Percentiles rank a stretch among this genome's conserved stretches.
These are phyloP conservation scores for Orthosia cruda DNA, from an alignment of 2,888 invertebrate species.

Conservation along the genomic window DNA sequence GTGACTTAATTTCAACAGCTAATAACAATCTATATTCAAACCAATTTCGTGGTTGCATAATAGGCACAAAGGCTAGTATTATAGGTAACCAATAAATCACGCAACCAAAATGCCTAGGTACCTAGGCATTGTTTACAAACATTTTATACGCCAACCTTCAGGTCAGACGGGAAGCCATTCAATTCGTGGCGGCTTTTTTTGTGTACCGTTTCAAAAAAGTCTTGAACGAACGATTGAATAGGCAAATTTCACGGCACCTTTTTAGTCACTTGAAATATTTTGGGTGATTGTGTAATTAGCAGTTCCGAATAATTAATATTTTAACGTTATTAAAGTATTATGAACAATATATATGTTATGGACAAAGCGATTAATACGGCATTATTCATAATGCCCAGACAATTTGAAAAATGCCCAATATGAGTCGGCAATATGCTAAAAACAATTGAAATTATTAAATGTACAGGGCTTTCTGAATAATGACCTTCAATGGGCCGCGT, in stretches of 20 bases:
- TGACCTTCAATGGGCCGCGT: too few species aligned
- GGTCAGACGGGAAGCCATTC: constrained; percentile 62
- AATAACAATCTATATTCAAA: not conserved
- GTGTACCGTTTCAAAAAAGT: constrained; percentile 40
- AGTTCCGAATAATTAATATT: not conserved
- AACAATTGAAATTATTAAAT: too few species aligned
- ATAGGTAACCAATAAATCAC: not conserved
- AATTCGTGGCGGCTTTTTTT: constrained; percentile 66
- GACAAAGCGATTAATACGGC: too few species aligned
- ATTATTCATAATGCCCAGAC: too few species aligned
- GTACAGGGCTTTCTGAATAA: too few species aligned
- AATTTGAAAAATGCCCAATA: too few species aligned
- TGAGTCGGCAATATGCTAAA: too few species aligned
- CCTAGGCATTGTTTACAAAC: constrained; percentile 40
- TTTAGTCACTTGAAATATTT: constrained; percentile 10
- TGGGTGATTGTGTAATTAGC: constrained; percentile 11
- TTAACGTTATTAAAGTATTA: too few species aligned
- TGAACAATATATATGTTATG: too few species aligned
- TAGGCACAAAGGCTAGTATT: not conserved
- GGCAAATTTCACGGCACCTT: constrained; percentile 49
- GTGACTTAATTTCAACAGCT: constrained; percentile 4
- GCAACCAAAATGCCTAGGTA: not conserved
- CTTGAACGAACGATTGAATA: constrained; percentile 37
- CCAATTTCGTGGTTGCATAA: not conserved
- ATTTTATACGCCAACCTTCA: constrained; percentile 46